A percentile compares a stretch with the other conserved stretches of the same genome.
phyloP scores from a whole-genome alignment of 2,797 vertebrate species.

The Eospalax fontanierii region DNA sequence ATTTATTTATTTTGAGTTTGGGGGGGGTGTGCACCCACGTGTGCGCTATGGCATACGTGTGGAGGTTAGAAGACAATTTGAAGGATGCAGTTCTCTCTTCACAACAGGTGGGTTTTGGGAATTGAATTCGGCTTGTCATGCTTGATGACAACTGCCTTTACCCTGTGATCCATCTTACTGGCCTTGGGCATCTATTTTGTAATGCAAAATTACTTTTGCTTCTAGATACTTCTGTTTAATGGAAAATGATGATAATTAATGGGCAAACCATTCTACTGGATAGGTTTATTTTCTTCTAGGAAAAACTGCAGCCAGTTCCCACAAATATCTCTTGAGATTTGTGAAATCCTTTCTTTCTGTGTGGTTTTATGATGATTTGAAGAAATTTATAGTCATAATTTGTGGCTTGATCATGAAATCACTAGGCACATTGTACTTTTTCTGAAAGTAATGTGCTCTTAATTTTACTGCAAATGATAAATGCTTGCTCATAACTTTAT shows the following conservation, averaged over 20 bases:
- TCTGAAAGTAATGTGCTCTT: conserved; percentile 42
- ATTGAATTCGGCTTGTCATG: not conserved
- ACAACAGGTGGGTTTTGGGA: not conserved
- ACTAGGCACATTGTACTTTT: conserved; percentile 47
- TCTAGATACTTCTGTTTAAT: not conserved
- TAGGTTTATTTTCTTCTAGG: conserved; percentile 16
- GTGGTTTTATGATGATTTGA: conserved; percentile 52
- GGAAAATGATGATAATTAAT: conserved; percentile 19
- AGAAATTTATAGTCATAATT: conserved; percentile 41
- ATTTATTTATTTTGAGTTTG: not conserved
- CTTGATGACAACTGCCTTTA: not conserved
- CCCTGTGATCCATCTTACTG: not conserved
- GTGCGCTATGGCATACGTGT: not conserved
- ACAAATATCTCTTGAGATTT: conserved; percentile 34
- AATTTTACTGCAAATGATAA: conserved; percentile 68
- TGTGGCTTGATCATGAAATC: conserved; percentile 38
- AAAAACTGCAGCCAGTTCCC: not conserved
- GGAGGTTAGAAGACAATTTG: not conserved
- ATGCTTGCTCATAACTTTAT: conserved; percentile 30
- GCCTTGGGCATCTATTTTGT: not conserved
- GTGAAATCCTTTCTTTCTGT: not conserved
- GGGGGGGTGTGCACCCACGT: not conserved
- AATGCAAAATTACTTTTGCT: conserved; percentile 27
- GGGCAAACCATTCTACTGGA: not conserved
- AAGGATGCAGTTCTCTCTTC: too few species aligned